Conservation (phyloP, 1,140 invertebrate genomes). For the Cylas formicarius region DNA sequence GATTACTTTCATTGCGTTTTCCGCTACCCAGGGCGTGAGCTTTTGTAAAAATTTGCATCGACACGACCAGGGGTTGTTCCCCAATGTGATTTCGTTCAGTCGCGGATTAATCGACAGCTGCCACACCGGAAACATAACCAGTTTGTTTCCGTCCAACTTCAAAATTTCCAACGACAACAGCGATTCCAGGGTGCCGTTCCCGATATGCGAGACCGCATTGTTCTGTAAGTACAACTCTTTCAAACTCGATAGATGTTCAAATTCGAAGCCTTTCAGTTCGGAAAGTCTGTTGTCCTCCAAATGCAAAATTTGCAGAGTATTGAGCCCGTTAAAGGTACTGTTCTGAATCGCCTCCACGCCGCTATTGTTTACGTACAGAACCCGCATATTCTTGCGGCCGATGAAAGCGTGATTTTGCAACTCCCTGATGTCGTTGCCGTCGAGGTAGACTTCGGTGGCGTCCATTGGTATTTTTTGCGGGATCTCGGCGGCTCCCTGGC, state of each 20-base stretch:
- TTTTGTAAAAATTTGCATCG: slow-evolving; percentile 84
- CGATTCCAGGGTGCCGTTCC: slow-evolving; percentile 71
- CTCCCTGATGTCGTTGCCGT: slow-evolving; percentile 79
- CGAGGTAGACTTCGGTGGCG: slow-evolving; percentile 83
- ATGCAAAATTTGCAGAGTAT: slow-evolving; percentile 72
- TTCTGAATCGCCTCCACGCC: slow-evolving; percentile 82
- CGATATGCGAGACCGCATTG: slow-evolving; percentile 71
- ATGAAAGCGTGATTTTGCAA: slow-evolving; percentile 86
- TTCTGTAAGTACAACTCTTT: slow-evolving; percentile 82
- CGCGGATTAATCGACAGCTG: slow-evolving; percentile 64
- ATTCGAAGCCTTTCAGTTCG: slow-evolving; percentile 80
- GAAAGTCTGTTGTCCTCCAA: slow-evolving; percentile 77
- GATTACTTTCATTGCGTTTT: slow-evolving; percentile 71
- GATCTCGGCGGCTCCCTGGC: slow-evolving; percentile 64
- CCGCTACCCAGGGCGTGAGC: slow-evolving; percentile 73
- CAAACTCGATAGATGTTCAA: slow-evolving; percentile 73
- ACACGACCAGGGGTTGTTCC: slow-evolving; percentile 81
- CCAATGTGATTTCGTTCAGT: slow-evolving; percentile 64
- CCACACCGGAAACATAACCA: slow-evolving; percentile 78
- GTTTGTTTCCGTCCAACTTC: slow-evolving; percentile 74
- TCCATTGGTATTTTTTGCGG: slow-evolving; percentile 87
- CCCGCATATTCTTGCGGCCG: slow-evolving; percentile 80
- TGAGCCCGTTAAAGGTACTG: slow-evolving; percentile 83
- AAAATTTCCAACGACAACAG: slow-evolving; percentile 73
- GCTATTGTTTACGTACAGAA: slow-evolving; percentile 79